Conservation (phyloP, 2,113 vertebrate species). For the Sylvietta virens region DNA sequence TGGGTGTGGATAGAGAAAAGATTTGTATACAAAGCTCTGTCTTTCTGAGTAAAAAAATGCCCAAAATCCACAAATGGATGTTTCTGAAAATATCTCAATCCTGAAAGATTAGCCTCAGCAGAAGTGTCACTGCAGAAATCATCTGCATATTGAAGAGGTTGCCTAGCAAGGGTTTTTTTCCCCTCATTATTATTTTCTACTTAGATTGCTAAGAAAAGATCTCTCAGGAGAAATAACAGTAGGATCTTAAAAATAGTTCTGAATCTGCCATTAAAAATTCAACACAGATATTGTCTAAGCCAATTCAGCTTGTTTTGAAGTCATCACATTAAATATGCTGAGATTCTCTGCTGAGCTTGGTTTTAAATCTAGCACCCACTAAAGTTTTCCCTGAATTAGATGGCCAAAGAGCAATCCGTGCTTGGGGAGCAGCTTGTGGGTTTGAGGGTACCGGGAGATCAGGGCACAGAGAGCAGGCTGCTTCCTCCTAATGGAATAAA, state of each 20-base stretch:
- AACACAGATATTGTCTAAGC: conserved; percentile 10
- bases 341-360: background rate
- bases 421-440: background rate
- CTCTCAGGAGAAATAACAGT: conserved; percentile 38
- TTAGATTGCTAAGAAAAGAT: conserved; percentile 49
- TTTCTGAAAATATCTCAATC: conserved; percentile 77
- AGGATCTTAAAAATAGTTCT: conserved; percentile 46
- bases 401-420: fast-evolving
- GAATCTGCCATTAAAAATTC: conserved; percentile 48
- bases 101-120: conserved; percentile 68
- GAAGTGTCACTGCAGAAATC: conserved; percentile 58
- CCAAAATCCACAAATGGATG: conserved; percentile 45
- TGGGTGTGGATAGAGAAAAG: background rate
- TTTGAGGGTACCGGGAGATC: background rate
- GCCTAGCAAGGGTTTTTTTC: background rate
- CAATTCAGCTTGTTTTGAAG: background rate
- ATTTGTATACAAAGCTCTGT: conserved; percentile 45
- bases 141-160: conserved; percentile 60
- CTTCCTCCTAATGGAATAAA: background rate
- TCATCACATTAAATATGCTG: background rate
- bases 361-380: background rate
- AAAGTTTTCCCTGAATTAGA: background rate
- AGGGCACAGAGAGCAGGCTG: background rate
- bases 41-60: conserved; percentile 48
- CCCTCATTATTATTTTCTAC: conserved; percentile 45